A percentile compares a stretch with the other conserved stretches of the same genome.
phyloP scores from a whole-genome alignment of 2,113 vertebrate genomes.

The Lagopus leucura region DNA sequence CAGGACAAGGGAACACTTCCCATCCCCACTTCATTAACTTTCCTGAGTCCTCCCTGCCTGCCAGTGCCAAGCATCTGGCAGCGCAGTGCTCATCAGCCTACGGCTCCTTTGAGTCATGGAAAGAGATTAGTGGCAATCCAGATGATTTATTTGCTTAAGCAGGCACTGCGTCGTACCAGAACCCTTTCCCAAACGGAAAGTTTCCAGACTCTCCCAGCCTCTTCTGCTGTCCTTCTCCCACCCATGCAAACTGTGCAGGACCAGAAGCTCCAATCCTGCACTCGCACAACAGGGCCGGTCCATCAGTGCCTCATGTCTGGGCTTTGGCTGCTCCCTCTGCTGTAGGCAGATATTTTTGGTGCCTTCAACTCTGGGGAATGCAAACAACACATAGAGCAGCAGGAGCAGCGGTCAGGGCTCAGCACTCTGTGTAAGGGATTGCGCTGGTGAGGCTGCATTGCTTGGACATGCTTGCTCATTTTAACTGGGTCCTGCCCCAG shows the following conservation, averaged over 20 bases:
- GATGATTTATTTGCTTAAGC: constrained; percentile 54
- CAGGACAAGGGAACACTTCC: background rate
- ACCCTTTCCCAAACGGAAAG: background rate
- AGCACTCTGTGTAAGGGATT: background rate
- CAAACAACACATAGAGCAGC: background rate
- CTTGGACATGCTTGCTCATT: background rate
- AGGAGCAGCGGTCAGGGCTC: background rate
- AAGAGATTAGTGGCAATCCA: constrained; percentile 26
- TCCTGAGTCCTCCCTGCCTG: background rate
- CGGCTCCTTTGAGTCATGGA: constrained; percentile 50
- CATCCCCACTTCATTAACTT: background rate
- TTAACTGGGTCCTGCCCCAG: background rate
- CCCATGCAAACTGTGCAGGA: background rate
- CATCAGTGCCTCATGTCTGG: background rate
- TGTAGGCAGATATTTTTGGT: background rate
- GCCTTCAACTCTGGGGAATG: background rate
- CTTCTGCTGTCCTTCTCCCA: background rate
- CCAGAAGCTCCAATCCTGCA: background rate
- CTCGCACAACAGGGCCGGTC: background rate
- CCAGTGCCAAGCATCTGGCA: background rate
- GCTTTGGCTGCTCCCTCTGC: background rate
- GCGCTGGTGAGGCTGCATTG: background rate
- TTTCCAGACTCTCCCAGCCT: constrained; percentile 10
- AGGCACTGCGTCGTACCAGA: background rate
- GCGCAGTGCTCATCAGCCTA: background rate